phyloP scores from a whole-genome alignment of 2,797 vertebrate genomes.

The Crax fasciolata region DNA sequence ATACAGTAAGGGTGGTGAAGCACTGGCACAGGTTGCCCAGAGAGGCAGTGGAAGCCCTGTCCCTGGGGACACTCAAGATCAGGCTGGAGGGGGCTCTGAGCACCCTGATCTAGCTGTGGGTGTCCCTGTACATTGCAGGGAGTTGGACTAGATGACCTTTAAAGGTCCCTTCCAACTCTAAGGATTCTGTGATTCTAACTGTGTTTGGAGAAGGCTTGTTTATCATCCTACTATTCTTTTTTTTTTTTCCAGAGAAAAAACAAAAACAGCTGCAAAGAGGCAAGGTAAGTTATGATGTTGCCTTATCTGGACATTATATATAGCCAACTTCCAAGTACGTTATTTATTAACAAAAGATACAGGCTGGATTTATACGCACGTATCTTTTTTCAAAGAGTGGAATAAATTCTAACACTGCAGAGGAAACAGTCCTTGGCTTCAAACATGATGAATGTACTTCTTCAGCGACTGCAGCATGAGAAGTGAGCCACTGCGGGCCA shows the following conservation, averaged over 20 bases:
- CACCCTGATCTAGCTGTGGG: too few relatives aligned
- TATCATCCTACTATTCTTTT: background rate
- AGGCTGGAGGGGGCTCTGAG: too few relatives aligned
- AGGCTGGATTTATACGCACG: background rate
- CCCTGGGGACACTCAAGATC: too few relatives aligned
- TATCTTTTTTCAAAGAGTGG: background rate
- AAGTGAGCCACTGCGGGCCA: background rate
- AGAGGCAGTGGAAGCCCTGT: too few relatives aligned
- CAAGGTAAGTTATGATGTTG: background rate
- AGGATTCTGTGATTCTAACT: background rate
- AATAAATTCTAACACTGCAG: background rate
- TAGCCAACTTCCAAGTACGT: background rate
- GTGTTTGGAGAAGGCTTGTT: background rate
- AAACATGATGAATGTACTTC: rapidly evolving
- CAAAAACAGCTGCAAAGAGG: background rate
- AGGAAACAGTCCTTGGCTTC: background rate
- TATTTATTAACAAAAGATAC: background rate
- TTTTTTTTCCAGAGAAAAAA: background rate
- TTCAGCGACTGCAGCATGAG: rapidly evolving
- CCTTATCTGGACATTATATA: background rate
- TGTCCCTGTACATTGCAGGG: too few relatives aligned
- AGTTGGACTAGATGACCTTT: too few relatives aligned
- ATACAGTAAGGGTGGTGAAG: too few relatives aligned
- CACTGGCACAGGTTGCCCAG: too few relatives aligned
- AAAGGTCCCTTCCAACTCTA: too few relatives aligned